These are phyloP conservation scores for Uloborus diversus DNA, from an alignment of 1,140 invertebrate genomes.

Conservation along the genomic window DNA sequence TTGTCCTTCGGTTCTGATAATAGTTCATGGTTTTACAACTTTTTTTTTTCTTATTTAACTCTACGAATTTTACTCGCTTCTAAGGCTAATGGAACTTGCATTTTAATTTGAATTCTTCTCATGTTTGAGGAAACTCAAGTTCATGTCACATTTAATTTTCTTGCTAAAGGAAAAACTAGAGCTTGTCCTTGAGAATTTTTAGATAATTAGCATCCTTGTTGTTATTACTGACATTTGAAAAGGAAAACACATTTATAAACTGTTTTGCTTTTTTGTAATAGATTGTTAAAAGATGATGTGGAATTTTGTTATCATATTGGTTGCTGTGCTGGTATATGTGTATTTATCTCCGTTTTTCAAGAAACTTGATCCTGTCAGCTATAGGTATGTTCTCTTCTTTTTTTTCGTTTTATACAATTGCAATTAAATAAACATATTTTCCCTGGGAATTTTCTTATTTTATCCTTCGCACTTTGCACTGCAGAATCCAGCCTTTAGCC, in stretches of 20 bases:
- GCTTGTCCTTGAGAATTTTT: not conserved
- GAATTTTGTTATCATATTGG: conserved; percentile 7
- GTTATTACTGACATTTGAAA: no score
- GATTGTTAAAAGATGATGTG: conserved; percentile 4
- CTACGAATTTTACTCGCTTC: no score
- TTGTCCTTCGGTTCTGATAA: no score
- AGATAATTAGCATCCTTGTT: no score
- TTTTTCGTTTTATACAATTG: not conserved
- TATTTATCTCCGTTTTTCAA: conserved; percentile 25
- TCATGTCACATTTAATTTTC: not conserved
- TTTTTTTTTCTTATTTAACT: no score
- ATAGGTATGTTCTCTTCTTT: conserved; percentile 9
- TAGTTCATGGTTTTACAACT: no score
- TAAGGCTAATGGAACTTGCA: not conserved
- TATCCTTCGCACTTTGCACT: not conserved
- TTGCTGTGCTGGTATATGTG: conserved; percentile 18
- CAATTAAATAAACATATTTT: not conserved
- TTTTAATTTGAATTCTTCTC: not conserved
- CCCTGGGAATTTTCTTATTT: not conserved
- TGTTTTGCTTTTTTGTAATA: not conserved
- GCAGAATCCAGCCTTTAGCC: not conserved
- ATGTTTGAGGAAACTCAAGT: not conserved
- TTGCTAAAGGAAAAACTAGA: not conserved
- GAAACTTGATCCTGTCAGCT: conserved; percentile 19
- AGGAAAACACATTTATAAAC: not conserved